Base-by-base conservation (phyloP, 2,113 vertebrate genomes). In the Meles meles region DNA sequence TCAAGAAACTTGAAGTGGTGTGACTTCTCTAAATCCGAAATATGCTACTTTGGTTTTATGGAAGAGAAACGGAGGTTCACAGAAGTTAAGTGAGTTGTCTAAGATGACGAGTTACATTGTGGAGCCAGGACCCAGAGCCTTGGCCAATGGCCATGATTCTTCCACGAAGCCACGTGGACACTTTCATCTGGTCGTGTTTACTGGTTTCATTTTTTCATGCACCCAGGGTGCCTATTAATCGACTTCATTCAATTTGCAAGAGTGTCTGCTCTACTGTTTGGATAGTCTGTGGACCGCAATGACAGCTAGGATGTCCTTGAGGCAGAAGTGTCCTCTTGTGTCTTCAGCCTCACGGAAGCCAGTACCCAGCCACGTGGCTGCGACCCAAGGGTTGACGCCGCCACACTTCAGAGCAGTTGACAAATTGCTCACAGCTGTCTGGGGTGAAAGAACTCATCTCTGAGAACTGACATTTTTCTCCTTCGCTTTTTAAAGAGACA, bases 401-500 rank as follows among this genome's bases (percentile, higher is more conserved):
- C 21, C 74, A 49, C 37, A 80, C 47, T 87, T 95, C 52, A 90
- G 47, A 65, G 59, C 27, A 15, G n/a, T 18, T 88, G 81, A 85
- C 59, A 95, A 96, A 97, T 85, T 89, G 71, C 81, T 97, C 93
- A 88, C 74, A 90, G 77, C 88, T 95, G 71, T 82, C 96, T 37
- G 42, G n/a, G 88, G 96, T 85, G 92, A 94, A 88, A 88, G 42
- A 81, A 18, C 42, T 55, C 81, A 71, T 72, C 49, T 88, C 84
- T 47, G 63, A 87, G 72, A 69, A 81, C 10, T 21, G 67, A 84
- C 44, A 29, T 57, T 49, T 49, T 87, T 65, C n/a, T 91, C 61
- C 77, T 76, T 69, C 44, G 25, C 34, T 42, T 84, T 92, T n/a
- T 47, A 90, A 94, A 92, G 49, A 84, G 18, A 49, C 20, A 39